These are phyloP conservation scores for Ctenopoma kingsleyae DNA, from an alignment of 2,797 vertebrate genomes.

Conservation along the genomic window DNA sequence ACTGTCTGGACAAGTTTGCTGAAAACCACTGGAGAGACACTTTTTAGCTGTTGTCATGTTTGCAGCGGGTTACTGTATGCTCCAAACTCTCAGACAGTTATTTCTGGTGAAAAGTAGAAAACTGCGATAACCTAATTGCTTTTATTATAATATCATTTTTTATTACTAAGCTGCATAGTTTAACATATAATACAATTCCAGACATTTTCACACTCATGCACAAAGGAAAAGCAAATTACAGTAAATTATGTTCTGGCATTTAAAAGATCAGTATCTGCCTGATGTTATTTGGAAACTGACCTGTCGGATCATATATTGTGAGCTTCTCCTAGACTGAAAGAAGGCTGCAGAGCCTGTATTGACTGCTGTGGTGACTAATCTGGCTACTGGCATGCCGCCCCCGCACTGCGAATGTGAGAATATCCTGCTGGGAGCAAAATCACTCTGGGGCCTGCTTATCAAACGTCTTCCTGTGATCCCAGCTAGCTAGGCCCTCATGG, in stretches of 20 bases:
- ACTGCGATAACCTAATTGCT: not conserved
- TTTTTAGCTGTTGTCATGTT: not conserved
- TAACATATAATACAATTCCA: no score
- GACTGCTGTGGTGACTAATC: slow-evolving; percentile 61
- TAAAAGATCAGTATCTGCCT: slow-evolving; percentile 13
- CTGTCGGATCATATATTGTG: slow-evolving; percentile 6
- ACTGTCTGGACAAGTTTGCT: not conserved
- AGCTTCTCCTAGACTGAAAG: slow-evolving; percentile 22
- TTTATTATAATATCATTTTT: no score
- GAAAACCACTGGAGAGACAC: not conserved
- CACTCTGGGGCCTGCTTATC: slow-evolving; percentile 62
- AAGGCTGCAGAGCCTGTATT: slow-evolving; percentile 36
- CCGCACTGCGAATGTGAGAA: slow-evolving; percentile 58
- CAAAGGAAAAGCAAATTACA: not conserved
- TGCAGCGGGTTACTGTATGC: not conserved
- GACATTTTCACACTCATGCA: not conserved
- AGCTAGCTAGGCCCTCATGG: slow-evolving; percentile 32
- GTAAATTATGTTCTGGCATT: not conserved
- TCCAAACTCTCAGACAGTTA: no score
- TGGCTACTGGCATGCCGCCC: slow-evolving; percentile 55
- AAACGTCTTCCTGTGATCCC: slow-evolving; percentile 56
- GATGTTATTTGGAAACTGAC: slow-evolving; percentile 3
- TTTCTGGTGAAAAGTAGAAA: not conserved
- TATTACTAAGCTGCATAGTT: not conserved
- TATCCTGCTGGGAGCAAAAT: slow-evolving; percentile 55